Percentiles rank a stretch among this genome's conserved stretches.
Conservation (phyloP, 2,113 vertebrate species). For the Chaenocephalus aceratus region DNA sequence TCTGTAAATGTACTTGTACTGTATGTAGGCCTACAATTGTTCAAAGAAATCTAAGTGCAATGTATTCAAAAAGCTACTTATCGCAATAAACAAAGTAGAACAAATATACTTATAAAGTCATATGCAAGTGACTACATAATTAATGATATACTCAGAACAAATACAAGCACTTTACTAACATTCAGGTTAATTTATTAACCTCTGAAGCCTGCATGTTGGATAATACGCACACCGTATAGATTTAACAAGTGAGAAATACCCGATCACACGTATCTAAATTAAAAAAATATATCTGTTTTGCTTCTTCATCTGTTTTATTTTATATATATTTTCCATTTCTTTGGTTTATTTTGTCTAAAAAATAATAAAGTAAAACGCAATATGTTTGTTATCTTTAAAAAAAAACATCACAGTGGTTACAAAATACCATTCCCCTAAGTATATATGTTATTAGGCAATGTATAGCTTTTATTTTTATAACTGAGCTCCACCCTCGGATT, state of each 20-base stretch:
- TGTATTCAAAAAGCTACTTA: constrained; percentile 34
- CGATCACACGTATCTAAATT: constrained; percentile 9
- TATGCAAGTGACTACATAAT: constrained; percentile 23
- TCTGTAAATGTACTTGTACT: constrained; percentile 11
- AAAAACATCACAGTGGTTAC: neutral
- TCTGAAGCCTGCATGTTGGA: constrained; percentile 48
- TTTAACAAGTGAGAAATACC: neutral
- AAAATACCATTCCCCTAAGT: neutral
- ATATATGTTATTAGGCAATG: neutral
- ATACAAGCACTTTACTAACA: constrained; percentile 74
- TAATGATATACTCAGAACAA: constrained; percentile 32
- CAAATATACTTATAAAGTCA: constrained; percentile 16
- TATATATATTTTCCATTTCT: neutral
- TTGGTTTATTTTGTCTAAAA: constrained; percentile 16
- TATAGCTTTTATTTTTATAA: constrained; percentile 17
- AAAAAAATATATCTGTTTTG: constrained; percentile 33
- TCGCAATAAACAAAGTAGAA: neutral
- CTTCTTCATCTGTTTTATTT: constrained; percentile 13
- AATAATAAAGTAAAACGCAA: neutral
- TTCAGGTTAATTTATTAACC: constrained; percentile 43
- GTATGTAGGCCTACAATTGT: neutral
- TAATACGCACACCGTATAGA: constrained; percentile 15
- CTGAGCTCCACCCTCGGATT: neutral
- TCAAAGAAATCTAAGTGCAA: neutral
- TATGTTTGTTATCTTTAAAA: too few species aligned